These are phyloP conservation scores for Peucedramus taeniatus DNA, from an alignment of 2,113 vertebrate species.

Conservation along the genomic window DNA sequence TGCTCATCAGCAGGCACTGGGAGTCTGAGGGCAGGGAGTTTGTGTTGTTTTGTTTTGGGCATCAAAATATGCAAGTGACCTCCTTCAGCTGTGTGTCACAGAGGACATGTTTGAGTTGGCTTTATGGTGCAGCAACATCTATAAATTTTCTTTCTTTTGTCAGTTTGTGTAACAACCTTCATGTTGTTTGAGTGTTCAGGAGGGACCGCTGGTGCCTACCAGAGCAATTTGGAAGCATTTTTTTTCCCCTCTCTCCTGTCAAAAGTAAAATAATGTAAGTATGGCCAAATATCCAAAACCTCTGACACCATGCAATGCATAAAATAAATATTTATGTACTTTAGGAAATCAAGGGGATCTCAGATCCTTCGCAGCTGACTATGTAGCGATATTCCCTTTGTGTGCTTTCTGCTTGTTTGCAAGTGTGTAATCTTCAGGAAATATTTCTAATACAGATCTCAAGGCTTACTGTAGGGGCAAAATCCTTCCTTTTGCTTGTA, in stretches of 20 bases:
- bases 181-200: neutral
- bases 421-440: neutral
- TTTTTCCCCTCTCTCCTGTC: neutral
- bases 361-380: neutral
- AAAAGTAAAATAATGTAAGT: neutral
- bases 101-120: constrained; percentile 45
- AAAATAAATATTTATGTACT: constrained; percentile 1
- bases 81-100: neutral
- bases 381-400: neutral
- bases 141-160: constrained; percentile 52
- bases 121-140: neutral
- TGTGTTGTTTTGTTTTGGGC: neutral
- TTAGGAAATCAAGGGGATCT: neutral
- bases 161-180: constrained; percentile 27
- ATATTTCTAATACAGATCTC: neutral
- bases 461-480: neutral
- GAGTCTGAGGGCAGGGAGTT: neutral
- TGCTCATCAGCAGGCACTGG: neutral
- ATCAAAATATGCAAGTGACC: neutral
- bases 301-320: neutral
- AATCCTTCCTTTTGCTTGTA: neutral
- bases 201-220: neutral
- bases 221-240: neutral
- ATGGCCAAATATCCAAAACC: neutral
- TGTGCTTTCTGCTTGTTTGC: neutral